Conservation (phyloP, 2,113 vertebrate genomes). For the Hemicordylus capensis region DNA sequence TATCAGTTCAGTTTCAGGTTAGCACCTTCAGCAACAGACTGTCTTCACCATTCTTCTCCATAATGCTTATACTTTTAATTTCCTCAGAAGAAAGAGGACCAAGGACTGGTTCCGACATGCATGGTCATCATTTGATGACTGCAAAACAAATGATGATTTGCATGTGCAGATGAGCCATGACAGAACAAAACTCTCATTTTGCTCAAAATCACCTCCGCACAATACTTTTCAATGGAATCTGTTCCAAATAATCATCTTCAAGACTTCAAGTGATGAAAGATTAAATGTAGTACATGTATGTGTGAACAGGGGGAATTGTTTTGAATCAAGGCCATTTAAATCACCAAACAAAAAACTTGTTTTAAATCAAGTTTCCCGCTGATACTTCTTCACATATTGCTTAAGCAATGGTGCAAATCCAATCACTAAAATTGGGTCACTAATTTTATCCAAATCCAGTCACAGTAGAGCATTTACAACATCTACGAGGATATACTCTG, state of each 20-base stretch:
- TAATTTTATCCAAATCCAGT: too few species aligned
- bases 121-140: background rate
- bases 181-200: background rate
- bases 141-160: background rate
- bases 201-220: background rate
- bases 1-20: background rate
- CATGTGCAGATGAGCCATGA: background rate
- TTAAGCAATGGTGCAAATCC: too few species aligned
- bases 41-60: background rate
- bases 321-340: too few species aligned
- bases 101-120: background rate
- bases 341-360: too few species aligned
- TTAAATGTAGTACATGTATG: background rate
- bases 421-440: too few species aligned
- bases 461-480: too few species aligned
- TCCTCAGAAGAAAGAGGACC: background rate
- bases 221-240: background rate
- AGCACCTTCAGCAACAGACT: background rate
- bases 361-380: too few species aligned
- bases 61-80: background rate
- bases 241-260: background rate
- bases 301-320: too few species aligned
- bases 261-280: background rate
- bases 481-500: too few species aligned
- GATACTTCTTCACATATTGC: too few species aligned